Conservation (phyloP, 2,888 invertebrate species). For the Leptothorax acervorum region DNA sequence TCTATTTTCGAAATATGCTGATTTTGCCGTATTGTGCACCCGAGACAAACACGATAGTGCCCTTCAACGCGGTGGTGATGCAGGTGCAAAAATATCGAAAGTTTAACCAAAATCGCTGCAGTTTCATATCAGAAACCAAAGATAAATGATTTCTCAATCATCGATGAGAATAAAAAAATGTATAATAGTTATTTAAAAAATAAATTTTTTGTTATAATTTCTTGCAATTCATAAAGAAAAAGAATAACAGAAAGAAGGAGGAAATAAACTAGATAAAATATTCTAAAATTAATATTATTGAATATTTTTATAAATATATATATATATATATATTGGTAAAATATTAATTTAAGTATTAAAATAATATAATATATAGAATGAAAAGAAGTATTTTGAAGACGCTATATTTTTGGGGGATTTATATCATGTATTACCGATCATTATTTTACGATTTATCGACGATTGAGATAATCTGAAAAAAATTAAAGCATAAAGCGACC, state of each 20-base stretch:
- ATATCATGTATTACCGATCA: not conserved
- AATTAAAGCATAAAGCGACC: slow-evolving; percentile 67
- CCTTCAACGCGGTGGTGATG: slow-evolving; percentile 60
- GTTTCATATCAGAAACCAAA: slow-evolving; percentile 34
- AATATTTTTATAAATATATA: not conserved
- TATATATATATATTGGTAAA: not conserved
- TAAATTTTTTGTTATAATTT: not conserved
- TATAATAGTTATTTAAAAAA: not conserved
- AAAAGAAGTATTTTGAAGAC: not conserved
- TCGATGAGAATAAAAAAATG: slow-evolving; percentile 51
- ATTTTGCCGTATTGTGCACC: slow-evolving; percentile 58
- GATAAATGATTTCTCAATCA: slow-evolving; percentile 51
- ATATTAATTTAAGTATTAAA: not conserved
- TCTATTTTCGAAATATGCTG: not conserved
- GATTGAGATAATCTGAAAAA: slow-evolving; percentile 42
- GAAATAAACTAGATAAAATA: not conserved
- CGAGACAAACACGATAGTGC: slow-evolving; percentile 64
- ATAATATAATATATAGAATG: not conserved
- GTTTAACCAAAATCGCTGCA: slow-evolving; percentile 57
- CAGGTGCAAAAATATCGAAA: slow-evolving; percentile 59
- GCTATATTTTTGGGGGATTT: not conserved
- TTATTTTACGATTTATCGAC: slow-evolving; percentile 28
- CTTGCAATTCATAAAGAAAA: not conserved
- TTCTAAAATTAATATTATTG: not conserved
- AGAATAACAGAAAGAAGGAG: not conserved